These are phyloP conservation scores for Eptesicus fuscus DNA, from an alignment of 2,113 vertebrate genomes.

Conservation along the genomic window DNA sequence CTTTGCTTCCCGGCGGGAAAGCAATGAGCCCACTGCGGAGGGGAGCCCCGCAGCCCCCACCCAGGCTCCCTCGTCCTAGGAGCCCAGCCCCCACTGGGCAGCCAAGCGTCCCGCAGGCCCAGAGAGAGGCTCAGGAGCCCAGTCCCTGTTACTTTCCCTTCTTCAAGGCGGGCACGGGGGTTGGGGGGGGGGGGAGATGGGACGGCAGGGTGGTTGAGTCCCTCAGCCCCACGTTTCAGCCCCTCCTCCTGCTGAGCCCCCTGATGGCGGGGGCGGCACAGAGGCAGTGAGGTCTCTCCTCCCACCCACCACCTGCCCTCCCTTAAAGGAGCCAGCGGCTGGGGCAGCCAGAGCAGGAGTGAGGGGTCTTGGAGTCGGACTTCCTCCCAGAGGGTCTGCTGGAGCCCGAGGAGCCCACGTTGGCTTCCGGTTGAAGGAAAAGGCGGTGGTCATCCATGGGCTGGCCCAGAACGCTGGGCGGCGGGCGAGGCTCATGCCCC, in stretches of 20 bases:
- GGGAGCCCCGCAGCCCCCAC: not conserved
- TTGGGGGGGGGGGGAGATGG: not conserved
- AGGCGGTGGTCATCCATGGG: accelerated
- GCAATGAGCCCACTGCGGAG: not conserved
- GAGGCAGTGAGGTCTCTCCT: not conserved
- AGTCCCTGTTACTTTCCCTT: accelerated
- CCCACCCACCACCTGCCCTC: not conserved
- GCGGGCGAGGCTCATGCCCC: not conserved
- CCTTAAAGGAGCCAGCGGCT: not conserved
- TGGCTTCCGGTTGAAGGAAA: not conserved
- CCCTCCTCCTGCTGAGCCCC: not conserved
- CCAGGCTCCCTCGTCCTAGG: not conserved
- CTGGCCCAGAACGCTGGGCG: not conserved
- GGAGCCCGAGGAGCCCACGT: not conserved
- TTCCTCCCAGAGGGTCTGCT: not conserved
- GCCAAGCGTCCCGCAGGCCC: not conserved
- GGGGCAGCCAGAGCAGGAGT: not conserved
- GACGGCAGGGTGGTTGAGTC: too few relatives aligned
- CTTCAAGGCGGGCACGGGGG: accelerated
- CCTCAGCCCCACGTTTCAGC: not conserved
- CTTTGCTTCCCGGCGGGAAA: not conserved
- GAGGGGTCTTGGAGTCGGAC: accelerated
- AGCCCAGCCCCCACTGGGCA: not conserved
- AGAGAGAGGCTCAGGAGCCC: not conserved
- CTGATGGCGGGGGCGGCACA: accelerated